Evolutionary conservation across 2,888 invertebrate genomes (phyloP).

Genomic region (Chloromyia formosa): DNA sequence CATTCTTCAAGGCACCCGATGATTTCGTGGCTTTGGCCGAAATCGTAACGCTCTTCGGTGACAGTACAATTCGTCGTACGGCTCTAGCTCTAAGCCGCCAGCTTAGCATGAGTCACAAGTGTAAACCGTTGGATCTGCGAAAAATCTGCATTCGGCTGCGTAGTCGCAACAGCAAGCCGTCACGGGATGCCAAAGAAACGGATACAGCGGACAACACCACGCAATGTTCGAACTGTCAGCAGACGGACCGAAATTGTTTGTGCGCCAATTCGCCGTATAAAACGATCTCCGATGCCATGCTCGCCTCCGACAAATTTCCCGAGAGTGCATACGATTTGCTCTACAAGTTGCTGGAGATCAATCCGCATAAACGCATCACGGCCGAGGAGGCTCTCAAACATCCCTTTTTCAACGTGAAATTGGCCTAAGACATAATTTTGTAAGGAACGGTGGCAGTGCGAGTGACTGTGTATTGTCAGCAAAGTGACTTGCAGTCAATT

Average conservation of each 20-base stretch:
- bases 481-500: too few species aligned
- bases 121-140: slow-evolving; percentile 65
- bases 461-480: too few species aligned
- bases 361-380: slow-evolving; percentile 77
- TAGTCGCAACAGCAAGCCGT: slow-evolving; percentile 53
- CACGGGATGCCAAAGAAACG: not conserved
- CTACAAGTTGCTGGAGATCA: slow-evolving; percentile 76
- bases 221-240: slow-evolving; percentile 62
- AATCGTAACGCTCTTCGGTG: slow-evolving; percentile 82
- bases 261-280: slow-evolving; percentile 58
- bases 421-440: slow-evolving; percentile 23
- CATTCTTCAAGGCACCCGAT: slow-evolving; percentile 84
- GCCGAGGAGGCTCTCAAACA: slow-evolving; percentile 80
- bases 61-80: slow-evolving; percentile 72
- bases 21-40: slow-evolving; percentile 83
- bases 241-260: slow-evolving; percentile 62
- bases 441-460: not conserved
- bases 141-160: slow-evolving; percentile 64
- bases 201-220: slow-evolving; percentile 49
- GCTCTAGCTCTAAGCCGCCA: slow-evolving; percentile 72
- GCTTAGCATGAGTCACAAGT: slow-evolving; percentile 66
- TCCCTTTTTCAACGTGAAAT: slow-evolving; percentile 70
- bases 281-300: slow-evolving; percentile 53
- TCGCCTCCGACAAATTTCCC: slow-evolving; percentile 68
- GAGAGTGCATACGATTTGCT: slow-evolving; percentile 79